Base-by-base conservation (phyloP, 2,888 invertebrate genomes). In the Drosophila niveifrons region DNA sequence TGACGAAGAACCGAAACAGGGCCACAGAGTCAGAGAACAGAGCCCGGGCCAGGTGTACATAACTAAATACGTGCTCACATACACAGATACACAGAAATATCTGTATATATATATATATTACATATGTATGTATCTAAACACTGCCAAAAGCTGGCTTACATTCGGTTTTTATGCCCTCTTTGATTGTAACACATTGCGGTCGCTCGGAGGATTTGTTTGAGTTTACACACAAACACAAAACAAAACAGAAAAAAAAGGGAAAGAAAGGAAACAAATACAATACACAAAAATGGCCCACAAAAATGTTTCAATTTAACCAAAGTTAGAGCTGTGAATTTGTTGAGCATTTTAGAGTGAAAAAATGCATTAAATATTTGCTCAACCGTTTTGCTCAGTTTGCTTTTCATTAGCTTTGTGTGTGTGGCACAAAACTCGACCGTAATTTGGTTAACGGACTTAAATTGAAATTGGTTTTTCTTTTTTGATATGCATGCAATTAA, bases 1-100 rank as follows among this genome's bases (percentile, higher is more conserved):
- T 57, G 36, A 39, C 28, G 36, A 46, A 28, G 36, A 47, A n/a
- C 73, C 36, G 28, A 43, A 29, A 56, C 53, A 11, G 39, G 55
- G 51, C 50, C 15, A 50, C 36, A 56, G 65, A 10, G 10, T 46
- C 36, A 56, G 65, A 10, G 10, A 44, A 47, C 48, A 48, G 64
- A 48, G 64, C 58, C 61, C 58, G 62, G 75, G 50, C 78, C 79
- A 78, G 68, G 69, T 74, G 43, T 77, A 67, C 74, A 67, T 55
- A 47, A 57, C 56, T 53, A 61, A 75, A 78, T 58, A 64, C 52
- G 55, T 47, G 31, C 56, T 15, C 31, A 48, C 39, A 48, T 28
- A 56, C 52, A 23, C 6, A 44, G 11, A 31, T 18, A 55, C 15
- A 18, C 18, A 48, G 18, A 31, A 41, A 29, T 50, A 34, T 53